Evolutionary conservation across 37 sponge, comb jelly and placozoan species (phyloP).

Genomic region (Mnemiopsis leidyi): DNA sequence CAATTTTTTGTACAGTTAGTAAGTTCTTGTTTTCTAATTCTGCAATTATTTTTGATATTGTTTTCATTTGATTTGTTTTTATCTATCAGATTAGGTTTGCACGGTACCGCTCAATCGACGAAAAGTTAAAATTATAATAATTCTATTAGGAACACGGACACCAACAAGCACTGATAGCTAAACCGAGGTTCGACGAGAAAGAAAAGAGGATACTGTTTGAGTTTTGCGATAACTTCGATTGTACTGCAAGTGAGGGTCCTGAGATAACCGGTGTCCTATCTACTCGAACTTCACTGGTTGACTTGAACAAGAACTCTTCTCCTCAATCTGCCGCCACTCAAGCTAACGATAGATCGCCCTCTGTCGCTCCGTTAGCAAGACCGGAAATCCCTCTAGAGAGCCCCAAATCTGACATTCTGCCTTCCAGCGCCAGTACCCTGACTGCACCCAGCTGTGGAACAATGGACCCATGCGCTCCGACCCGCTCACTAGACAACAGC

Average conservation of each 20-base stretch:
- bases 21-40: too few relatives aligned
- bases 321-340: not conserved
- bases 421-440: not conserved
- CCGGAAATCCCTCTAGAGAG: not conserved
- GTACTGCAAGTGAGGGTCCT: too few relatives aligned
- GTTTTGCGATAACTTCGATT: not conserved
- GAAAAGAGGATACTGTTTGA: slow-evolving; percentile 7
- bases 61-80: too few relatives aligned
- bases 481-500: too few relatives aligned
- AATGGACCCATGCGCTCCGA: too few relatives aligned
- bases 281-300: not conserved
- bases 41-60: too few relatives aligned
- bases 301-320: not conserved
- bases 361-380: not conserved
- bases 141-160: too few relatives aligned
- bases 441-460: not conserved
- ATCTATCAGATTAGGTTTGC: too few relatives aligned
- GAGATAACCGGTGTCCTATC: too few relatives aligned
- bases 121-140: too few relatives aligned
- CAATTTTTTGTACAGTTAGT: too few relatives aligned
- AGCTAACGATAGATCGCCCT: not conserved
- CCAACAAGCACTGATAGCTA: not conserved
- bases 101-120: too few relatives aligned
- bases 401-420: not conserved
- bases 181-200: not conserved